Base-by-base conservation (phyloP, 2,888 invertebrate genomes). In the Minunthozetes semirufus region DNA sequence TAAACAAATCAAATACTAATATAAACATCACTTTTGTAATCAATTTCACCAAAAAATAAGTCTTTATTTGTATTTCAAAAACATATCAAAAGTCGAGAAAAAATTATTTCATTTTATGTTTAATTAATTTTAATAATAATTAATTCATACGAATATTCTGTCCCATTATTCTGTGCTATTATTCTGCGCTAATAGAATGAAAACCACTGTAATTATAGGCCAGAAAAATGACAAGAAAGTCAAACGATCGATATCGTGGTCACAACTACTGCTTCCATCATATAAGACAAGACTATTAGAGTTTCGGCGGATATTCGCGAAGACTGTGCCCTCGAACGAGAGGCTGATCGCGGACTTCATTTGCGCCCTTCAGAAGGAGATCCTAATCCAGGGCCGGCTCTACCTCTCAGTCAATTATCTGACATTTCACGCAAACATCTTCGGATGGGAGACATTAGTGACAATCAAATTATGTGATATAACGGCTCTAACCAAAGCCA, bases 391-490 rank as follows among this genome's bases (percentile, higher is more conserved):
- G 83, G 98, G 98, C 19, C 88, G 97, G 33, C 87, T 98, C 80
- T 98, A 96, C 85, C 91, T 96, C 70, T 93, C 96, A 0, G 94
- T 94, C 85, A 92, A 92, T 84, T 94, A 92, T 86, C 87, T 97
- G 77, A 96, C 96, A 84, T 98, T 98, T 86, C 92, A 97, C 86
- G 95, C 97, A 27, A 97, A 94, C 84, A 96, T 98, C 82, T 94
- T 98, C 84, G 89, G 93, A 81, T 97, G 95, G 95, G 95, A 96
- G 85, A 96, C 94, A 8, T 88, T 86, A 84, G 86, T 95, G 77
- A 89, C 88, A 72, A 87, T 96, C 73, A 88, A 89, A 80, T 93
- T 93, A 89, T 92, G 90, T 82, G 94, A 96, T 81, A 91, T 98
- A 76, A 90, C 91, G 8, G 89, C 92, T 72, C 92, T 98, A 82